phyloP scores from a whole-genome alignment of 2,797 vertebrate species.

The Argya squamiceps region DNA sequence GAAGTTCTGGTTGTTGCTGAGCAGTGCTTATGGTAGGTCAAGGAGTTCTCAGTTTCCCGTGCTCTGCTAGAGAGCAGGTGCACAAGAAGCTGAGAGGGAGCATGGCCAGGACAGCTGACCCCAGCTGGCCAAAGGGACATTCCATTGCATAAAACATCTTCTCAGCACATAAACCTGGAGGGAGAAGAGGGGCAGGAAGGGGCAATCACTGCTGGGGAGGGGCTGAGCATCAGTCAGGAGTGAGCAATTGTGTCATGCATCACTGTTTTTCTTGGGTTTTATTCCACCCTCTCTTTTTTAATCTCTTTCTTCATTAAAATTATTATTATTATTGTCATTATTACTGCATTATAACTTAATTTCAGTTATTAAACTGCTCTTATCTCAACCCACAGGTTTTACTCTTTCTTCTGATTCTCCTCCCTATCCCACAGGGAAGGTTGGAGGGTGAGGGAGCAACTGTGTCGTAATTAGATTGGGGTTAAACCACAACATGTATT shows the following conservation, averaged over 20 bases:
- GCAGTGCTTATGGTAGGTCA: background rate
- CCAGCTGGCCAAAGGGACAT: background rate
- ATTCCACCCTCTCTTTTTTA: background rate
- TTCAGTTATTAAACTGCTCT: background rate
- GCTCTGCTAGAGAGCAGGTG: background rate
- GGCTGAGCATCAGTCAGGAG: fast-evolving
- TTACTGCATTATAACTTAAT: background rate
- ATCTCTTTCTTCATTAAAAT: background rate
- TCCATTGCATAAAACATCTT: background rate
- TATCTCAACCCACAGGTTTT: background rate
- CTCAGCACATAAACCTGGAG: background rate
- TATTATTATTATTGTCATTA: background rate
- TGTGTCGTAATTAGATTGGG: background rate
- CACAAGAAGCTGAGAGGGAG: background rate
- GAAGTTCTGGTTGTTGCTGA: background rate
- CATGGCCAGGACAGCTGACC: background rate
- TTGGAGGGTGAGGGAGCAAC: background rate
- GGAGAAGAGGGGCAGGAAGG: background rate
- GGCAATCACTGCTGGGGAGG: background rate
- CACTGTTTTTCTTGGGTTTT: background rate
- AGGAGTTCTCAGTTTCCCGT: background rate
- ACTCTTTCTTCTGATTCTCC: background rate
- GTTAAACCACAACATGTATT: background rate
- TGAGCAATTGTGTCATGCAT: background rate
- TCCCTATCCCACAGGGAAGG: background rate